These are phyloP conservation scores for Nasua narica DNA, from an alignment of 2,797 vertebrate species.

Conservation along the genomic window DNA sequence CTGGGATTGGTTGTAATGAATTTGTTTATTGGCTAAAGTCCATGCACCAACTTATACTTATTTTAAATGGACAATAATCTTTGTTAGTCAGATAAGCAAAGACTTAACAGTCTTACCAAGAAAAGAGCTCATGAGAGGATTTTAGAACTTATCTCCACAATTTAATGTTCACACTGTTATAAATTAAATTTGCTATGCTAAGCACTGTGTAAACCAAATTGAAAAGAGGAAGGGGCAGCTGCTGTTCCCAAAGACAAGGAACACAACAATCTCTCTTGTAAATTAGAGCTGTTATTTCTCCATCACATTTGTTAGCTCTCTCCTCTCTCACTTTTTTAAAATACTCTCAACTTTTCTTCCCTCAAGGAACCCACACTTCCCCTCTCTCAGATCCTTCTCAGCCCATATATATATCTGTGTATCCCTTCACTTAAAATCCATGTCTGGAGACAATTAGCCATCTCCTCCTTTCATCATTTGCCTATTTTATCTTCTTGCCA, in stretches of 20 bases:
- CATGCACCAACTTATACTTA: background rate
- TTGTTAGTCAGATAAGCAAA: constrained; percentile 29
- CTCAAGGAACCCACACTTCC: background rate
- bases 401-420: rapidly evolving
- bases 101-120: background rate
- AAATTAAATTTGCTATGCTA: constrained; percentile 29
- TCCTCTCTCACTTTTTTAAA: background rate
- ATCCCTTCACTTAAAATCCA: background rate
- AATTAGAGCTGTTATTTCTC: background rate
- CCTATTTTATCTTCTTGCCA: background rate
- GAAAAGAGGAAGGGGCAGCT: background rate
- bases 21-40: constrained; percentile 1
- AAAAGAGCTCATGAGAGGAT: background rate
- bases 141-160: background rate
- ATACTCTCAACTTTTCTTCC: background rate
- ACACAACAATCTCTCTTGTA: background rate
- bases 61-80: background rate
- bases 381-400: background rate
- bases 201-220: background rate
- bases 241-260: background rate
- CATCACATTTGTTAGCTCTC: background rate
- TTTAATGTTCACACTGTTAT: background rate
- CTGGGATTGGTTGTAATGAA: background rate
- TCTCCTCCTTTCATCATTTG: background rate
- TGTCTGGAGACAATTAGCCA: background rate